A percentile compares a stretch with the other conserved stretches of the same genome.
Conservation (phyloP, 2,797 vertebrate species). For the Podargus strigoides region DNA sequence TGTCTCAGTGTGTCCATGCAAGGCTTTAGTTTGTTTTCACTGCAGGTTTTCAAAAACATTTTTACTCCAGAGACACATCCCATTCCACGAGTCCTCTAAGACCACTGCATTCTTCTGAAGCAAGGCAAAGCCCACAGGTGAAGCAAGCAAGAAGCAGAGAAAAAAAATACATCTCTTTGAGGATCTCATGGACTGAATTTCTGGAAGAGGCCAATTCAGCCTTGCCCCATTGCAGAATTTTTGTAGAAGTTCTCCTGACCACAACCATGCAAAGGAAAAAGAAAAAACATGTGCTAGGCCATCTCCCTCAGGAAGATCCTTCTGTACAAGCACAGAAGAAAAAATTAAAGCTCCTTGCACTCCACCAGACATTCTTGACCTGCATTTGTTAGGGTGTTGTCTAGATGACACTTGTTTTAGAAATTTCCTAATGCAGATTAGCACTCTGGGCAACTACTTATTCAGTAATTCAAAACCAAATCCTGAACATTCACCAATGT, state of each 20-base stretch:
- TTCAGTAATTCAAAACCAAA: neutral
- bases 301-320: neutral
- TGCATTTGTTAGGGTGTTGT: neutral
- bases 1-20: neutral
- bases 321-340: neutral
- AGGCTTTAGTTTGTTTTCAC: neutral
- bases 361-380: neutral
- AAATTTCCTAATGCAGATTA: neutral
- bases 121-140: neutral
- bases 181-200: neutral
- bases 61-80: neutral
- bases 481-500: neutral
- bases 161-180: neutral
- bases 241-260: neutral
- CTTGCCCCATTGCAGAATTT: neutral
- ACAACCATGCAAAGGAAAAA: neutral
- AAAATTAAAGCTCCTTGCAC: neutral
- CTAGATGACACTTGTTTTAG: neutral
- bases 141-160: neutral
- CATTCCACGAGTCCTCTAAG: neutral
- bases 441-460: neutral
- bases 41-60: neutral
- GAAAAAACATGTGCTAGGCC: rapidly evolving
- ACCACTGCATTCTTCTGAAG: neutral
- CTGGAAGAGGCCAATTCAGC: neutral